Evolutionary conservation across 2,797 vertebrate genomes (phyloP).

Genomic region (Sebastolobus alascanus): DNA sequence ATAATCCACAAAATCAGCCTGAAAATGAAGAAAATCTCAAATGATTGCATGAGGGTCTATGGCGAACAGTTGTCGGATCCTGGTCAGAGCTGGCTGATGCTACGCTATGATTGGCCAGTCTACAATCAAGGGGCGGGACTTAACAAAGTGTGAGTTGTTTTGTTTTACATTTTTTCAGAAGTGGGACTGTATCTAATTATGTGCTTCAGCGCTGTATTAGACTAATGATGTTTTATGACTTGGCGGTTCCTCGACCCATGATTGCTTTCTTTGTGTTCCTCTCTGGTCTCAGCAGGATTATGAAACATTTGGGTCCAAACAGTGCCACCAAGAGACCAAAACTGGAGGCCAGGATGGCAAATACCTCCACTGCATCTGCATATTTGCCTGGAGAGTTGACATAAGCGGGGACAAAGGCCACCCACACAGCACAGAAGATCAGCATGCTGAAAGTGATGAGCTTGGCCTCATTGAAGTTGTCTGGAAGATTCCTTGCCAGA

Average conservation of each 20-base stretch:
- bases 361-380: slow-evolving; percentile 77
- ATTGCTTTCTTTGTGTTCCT: slow-evolving; percentile 69
- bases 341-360: slow-evolving; percentile 76
- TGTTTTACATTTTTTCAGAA: neutral
- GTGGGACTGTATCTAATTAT: neutral
- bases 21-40: no score
- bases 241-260: neutral
- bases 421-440: slow-evolving; percentile 72
- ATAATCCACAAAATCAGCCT: no score
- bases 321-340: slow-evolving; percentile 71
- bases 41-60: no score
- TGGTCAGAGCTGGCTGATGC: no score
- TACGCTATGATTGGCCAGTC: neutral
- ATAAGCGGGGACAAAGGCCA: slow-evolving; percentile 72
- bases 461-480: slow-evolving; percentile 64
- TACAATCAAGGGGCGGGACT: no score
- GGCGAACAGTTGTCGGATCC: no score
- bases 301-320: slow-evolving; percentile 74
- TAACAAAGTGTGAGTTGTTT: neutral
- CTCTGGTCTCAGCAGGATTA: slow-evolving; percentile 62
- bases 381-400: slow-evolving; percentile 79
- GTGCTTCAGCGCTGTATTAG: neutral
- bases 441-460: slow-evolving; percentile 77
- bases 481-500: neutral
- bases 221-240: neutral